phyloP scores from a whole-genome alignment of 2,797 vertebrate genomes.

The Buceros bicornis region DNA sequence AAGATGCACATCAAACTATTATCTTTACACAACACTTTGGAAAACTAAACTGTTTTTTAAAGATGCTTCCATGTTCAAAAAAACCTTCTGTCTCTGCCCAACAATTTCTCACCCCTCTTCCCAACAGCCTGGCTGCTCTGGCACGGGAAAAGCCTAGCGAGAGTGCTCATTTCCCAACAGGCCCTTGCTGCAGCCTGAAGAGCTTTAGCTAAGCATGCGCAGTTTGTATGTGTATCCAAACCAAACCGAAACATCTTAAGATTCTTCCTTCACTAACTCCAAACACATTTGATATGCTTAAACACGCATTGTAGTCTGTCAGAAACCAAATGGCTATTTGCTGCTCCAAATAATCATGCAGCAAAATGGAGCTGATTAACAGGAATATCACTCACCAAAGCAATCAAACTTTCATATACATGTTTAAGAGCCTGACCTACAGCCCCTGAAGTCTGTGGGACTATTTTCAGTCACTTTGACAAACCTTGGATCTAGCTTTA shows the following conservation, averaged over 20 bases:
- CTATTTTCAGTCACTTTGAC: slow-evolving; percentile 6
- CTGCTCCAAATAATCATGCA: slow-evolving; percentile 47
- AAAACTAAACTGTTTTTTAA: background rate
- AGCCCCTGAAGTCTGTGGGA: background rate
- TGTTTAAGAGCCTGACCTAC: background rate
- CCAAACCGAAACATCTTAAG: slow-evolving; percentile 61
- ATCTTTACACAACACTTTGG: background rate
- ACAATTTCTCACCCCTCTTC: background rate
- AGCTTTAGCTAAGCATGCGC: background rate
- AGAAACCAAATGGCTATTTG: slow-evolving; percentile 43
- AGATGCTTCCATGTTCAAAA: no score
- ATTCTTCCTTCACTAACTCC: slow-evolving; percentile 63
- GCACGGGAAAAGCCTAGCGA: background rate
- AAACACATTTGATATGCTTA: slow-evolving; percentile 64
- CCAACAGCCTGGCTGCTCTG: background rate
- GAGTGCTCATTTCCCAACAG: background rate
- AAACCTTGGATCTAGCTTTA: background rate
- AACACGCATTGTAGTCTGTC: slow-evolving; percentile 37
- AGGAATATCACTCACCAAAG: slow-evolving; percentile 48
- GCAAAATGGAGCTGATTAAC: background rate
- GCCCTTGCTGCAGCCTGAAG: background rate
- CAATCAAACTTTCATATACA: slow-evolving; percentile 40
- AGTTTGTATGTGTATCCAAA: slow-evolving; percentile 19
- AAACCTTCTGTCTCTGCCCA: background rate
- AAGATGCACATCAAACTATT: accelerated